These are phyloP conservation scores for Clupea harengus DNA, from an alignment of 2,113 vertebrate species.

Conservation along the genomic window DNA sequence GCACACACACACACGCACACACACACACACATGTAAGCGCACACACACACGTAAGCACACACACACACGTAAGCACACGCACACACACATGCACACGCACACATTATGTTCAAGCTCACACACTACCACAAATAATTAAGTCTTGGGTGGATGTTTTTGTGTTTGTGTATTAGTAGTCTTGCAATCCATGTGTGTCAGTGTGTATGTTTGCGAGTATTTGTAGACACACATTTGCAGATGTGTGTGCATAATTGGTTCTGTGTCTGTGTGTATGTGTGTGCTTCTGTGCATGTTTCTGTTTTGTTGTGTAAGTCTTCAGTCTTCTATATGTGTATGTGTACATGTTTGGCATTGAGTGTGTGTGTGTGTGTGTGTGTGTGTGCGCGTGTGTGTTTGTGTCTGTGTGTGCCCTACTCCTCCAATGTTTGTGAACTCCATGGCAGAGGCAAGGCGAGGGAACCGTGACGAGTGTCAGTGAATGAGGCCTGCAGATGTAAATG, in stretches of 20 bases:
- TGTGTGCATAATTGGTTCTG: not conserved
- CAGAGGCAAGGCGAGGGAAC: too few relatives aligned
- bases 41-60: conserved; percentile 20
- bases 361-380: not conserved
- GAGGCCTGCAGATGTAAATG: too few relatives aligned
- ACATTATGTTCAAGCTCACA: not conserved
- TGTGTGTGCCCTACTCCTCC: too few relatives aligned
- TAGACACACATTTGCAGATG: not conserved
- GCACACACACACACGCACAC: not conserved
- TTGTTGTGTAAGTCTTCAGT: not conserved
- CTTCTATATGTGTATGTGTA: too few relatives aligned
- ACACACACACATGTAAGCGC: conserved; percentile 3
- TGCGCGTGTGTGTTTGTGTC: too few relatives aligned
- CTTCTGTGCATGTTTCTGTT: not conserved
- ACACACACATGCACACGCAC: not conserved
- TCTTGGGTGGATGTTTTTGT: not conserved
- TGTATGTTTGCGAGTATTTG: not conserved
- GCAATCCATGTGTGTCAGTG: not conserved
- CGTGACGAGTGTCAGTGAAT: too few relatives aligned
- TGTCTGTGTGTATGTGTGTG: not conserved
- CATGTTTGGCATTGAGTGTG: not conserved
- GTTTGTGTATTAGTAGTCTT: not conserved
- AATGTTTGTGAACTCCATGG: too few relatives aligned
- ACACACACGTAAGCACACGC: conserved; percentile 26
- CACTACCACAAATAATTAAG: not conserved